Evolutionary conservation across 1,140 invertebrate genomes (phyloP).

Genomic region (Sarcophaga bullata): DNA sequence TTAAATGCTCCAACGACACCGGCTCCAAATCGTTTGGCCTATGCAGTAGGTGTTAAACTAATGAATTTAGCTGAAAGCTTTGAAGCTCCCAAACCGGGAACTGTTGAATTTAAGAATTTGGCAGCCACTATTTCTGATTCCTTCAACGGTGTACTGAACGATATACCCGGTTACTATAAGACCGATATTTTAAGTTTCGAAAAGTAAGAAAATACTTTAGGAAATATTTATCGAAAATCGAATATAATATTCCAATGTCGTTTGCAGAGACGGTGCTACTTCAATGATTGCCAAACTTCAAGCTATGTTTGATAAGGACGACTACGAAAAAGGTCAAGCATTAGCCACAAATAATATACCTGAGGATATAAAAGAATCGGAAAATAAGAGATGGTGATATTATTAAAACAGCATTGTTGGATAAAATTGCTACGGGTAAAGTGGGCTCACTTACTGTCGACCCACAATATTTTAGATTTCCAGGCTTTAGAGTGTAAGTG

Average conservation of each 20-base stretch:
- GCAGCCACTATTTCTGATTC: constrained; percentile 74
- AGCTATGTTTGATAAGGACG: constrained; percentile 74
- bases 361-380: constrained; percentile 58
- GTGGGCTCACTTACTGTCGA: constrained; percentile 83
- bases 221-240: not conserved
- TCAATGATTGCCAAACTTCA: constrained; percentile 74
- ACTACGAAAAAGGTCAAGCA: constrained; percentile 69
- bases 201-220: constrained; percentile 68
- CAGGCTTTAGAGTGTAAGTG: constrained; percentile 72
- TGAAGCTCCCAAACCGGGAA: constrained; percentile 74
- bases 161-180: constrained; percentile 78
- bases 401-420: constrained; percentile 72
- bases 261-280: constrained; percentile 67
- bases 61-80: constrained; percentile 81
- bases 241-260: constrained; percentile 36
- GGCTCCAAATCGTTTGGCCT: constrained; percentile 72
- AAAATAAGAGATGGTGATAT: constrained; percentile 65
- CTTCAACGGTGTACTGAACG: constrained; percentile 72
- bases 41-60: constrained; percentile 79
- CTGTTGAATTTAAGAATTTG: constrained; percentile 78
- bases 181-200: constrained; percentile 76
- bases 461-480: constrained; percentile 77
- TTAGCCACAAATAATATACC: constrained; percentile 65
- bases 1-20: constrained; percentile 71
- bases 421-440: constrained; percentile 75